Evolutionary conservation across 1,140 invertebrate species (phyloP).

Genomic region (Callitettix versicolor): DNA sequence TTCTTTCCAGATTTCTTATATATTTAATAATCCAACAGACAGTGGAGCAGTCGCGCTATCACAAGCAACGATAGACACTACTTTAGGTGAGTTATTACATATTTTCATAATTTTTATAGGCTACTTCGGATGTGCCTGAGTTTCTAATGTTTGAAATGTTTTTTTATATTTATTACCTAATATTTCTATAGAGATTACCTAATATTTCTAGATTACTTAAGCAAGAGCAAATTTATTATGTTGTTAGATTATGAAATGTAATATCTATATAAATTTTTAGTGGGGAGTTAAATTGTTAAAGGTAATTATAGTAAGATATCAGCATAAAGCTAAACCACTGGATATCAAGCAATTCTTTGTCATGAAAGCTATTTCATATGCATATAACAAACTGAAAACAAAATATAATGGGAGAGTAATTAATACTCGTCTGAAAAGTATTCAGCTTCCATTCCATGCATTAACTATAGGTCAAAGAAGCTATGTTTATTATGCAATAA

Average conservation of each 20-base stretch:
- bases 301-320: too few relatives aligned
- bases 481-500: too few relatives aligned
- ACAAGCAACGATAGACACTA: conserved; percentile 66
- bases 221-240: not conserved
- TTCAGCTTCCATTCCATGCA: too few relatives aligned
- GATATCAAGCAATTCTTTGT: too few relatives aligned
- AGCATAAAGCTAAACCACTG: too few relatives aligned
- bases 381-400: too few relatives aligned
- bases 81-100: conserved; percentile 61
- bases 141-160: not conserved
- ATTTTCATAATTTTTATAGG: conserved; percentile 15
- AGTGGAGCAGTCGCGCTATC: conserved; percentile 67
- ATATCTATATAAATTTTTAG: too few relatives aligned
- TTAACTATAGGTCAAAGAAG: too few relatives aligned
- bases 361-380: too few relatives aligned
- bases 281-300: too few relatives aligned
- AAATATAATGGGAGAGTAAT: too few relatives aligned
- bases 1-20: conserved; percentile 48
- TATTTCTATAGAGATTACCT: not conserved
- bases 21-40: conserved; percentile 54
- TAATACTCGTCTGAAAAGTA: too few relatives aligned
- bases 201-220: not conserved
- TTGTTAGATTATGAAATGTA: not conserved
- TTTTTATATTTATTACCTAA: not conserved
- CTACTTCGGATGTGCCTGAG: conserved; percentile 18